phyloP scores from a whole-genome alignment of 2,888 invertebrate genomes.

The Nephrotoma flavescens region DNA sequence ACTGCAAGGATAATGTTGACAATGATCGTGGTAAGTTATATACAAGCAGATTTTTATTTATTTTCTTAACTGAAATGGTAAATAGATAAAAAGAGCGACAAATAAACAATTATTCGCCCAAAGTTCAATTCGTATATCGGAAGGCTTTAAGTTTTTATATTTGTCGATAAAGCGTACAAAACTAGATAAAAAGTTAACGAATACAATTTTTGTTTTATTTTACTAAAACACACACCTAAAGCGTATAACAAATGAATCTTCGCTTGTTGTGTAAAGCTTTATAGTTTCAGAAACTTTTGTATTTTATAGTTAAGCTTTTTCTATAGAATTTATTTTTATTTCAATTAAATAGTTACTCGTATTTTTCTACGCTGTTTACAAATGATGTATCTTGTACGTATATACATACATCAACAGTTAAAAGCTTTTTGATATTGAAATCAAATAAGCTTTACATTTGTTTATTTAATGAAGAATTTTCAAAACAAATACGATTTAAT shows the following conservation, averaged over 20 bases:
- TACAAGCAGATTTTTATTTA: background rate
- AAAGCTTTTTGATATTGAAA: background rate
- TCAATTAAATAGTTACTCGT: background rate
- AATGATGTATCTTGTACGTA: background rate
- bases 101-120: background rate
- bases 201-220: background rate
- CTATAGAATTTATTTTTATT: background rate
- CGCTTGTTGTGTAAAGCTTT: background rate
- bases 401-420: background rate
- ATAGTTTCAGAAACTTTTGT: background rate
- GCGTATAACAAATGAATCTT: background rate
- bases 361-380: background rate
- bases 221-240: background rate
- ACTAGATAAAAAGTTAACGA: background rate
- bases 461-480: background rate
- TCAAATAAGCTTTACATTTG: background rate
- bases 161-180: background rate
- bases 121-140: background rate
- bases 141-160: background rate
- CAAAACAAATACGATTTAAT: background rate
- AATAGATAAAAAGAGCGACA: background rate
- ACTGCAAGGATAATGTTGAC: constrained; percentile 89
- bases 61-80: background rate
- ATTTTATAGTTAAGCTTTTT: background rate
- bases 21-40: constrained; percentile 82